Evolutionary conservation across 1,140 invertebrate species (phyloP).

Genomic region (Popillia japonica): DNA sequence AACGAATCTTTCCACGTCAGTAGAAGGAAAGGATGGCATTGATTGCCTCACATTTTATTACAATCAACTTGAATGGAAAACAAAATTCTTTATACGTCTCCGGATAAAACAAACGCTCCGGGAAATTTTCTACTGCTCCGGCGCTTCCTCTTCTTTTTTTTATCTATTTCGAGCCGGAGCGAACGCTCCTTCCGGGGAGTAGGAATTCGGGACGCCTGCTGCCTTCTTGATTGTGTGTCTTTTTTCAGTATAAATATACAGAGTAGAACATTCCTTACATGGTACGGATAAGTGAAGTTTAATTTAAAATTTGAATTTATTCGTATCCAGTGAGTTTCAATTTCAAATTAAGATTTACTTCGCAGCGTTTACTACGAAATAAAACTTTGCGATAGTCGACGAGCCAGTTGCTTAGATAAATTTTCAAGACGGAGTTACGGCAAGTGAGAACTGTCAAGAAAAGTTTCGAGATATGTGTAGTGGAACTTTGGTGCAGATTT

Average conservation of each 20-base stretch:
- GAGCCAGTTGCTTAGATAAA: slow-evolving; percentile 1
- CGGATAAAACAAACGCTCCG: slow-evolving; percentile 11
- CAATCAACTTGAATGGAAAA: slow-evolving; percentile 27
- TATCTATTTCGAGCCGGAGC: background rate
- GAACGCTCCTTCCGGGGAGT: background rate
- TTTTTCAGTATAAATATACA: background rate
- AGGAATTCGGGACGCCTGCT: background rate
- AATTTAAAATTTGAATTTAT: slow-evolving; percentile 29
- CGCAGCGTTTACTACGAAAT: background rate
- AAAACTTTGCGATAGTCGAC: background rate
- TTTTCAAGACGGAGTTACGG: background rate
- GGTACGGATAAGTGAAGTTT: slow-evolving; percentile 8
- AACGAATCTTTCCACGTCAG: slow-evolving; percentile 26
- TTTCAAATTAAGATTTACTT: slow-evolving; percentile 22
- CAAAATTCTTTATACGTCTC: slow-evolving; percentile 19
- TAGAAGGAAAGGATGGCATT: slow-evolving; percentile 23
- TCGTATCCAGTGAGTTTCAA: background rate
- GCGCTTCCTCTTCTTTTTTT: background rate
- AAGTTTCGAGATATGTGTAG: background rate
- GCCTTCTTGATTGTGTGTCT: slow-evolving; percentile 8
- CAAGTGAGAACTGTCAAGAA: background rate
- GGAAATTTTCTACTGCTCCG: background rate
- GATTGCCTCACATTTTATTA: slow-evolving; percentile 33
- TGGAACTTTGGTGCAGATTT: too few relatives aligned
- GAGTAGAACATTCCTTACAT: background rate